Evolutionary conservation across 2,113 vertebrate species (phyloP), one percentile per base, ranked within the genome.

Genomic region (Xenotilapia leptura): DNA sequence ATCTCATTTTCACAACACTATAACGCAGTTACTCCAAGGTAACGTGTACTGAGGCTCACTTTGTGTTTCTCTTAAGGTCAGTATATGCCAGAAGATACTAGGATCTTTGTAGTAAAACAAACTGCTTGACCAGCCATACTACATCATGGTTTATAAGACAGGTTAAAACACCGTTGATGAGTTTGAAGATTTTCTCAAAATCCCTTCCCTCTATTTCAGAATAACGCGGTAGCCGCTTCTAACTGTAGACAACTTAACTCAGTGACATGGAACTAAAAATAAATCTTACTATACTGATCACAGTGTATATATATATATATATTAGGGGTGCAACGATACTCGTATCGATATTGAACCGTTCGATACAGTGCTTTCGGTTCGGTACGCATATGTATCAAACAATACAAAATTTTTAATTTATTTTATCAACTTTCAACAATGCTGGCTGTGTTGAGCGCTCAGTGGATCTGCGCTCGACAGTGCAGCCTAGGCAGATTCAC

Each of bases 201-300:
- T n/a, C n/a, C n/a, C n/a, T n/a, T n/a, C 42, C 1, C 21, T 45
- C 21, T 73, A 75, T 28, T 47, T 75, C 42, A 47, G 14, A 28
- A 47, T 47, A 7, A 47, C 2, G 14, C 2, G 0, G 14, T 3
- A 28, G 21, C 40, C 0, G 6, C 21, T 75, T 47, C 68, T 45
- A 75, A 7, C 14, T 47, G 40, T 47, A 47, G 23, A 17, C 14
- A 75, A 28, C 21, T 47, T 75, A 75, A 75, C 70, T 75, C 40
- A 47, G 38, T 42, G 38, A 15, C 21, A 75, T 28, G 40, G 9
- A 75, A 17, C 4, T 73, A 73, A 75, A 75, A 28, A 7, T 15
- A 70, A 70, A 42, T 42, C 7, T 21, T 70, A 70, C n/a, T 42
- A 0, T 70, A 68, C 4, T 21, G 60, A 38, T 65, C 60, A 21